Evolutionary conservation across 2,888 invertebrate species (phyloP), one percentile per base, ranked within the genome.

Genomic region (Halocaridina rubra): DNA sequence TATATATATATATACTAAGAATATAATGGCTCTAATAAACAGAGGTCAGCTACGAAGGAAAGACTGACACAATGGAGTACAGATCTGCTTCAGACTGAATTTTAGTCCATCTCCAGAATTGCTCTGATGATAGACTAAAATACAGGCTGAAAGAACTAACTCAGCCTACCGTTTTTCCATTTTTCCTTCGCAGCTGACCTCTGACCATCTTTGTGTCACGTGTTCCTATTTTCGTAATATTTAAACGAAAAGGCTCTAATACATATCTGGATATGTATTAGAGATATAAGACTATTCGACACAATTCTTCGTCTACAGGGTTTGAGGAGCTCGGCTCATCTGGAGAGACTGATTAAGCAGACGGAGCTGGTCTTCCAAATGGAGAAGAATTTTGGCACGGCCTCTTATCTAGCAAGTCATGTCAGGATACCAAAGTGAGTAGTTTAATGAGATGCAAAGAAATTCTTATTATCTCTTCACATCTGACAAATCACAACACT

Each of bases 281-380:
- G n/a, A n/a, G n/a, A n/a, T n/a, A n/a, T n/a, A n/a, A n/a, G n/a
- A n/a, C n/a, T n/a, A n/a, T n/a, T n/a, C n/a, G n/a, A n/a, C n/a
- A n/a, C n/a, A n/a, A n/a, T n/a, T 27, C 3, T 69, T 33, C n/a
- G n/a, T 22, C 13, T 24, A 4, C 80, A 87, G 84, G 92, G 92
- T 88, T 90, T 93, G 85, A 93, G 93, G 90, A 90, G 93, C 0
- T 90, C 93, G 46, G 93, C 93, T 0, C 93, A 93, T 85, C 92
- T 93, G 24, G 91, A 92, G 86, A 91, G 93, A 86, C 89, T 93
- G 16, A 92, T 91, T 0, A 93, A 93, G 88, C 93, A 93, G 90
- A 93, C 93, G 0, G 87, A 88, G 57, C 61, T 87, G 39, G 86
- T 88, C 16, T 87, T 84, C 74, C 80, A 88, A 19, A 88, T 87